A percentile compares a stretch with the other conserved stretches of the same genome.
Conservation (phyloP, 2,888 invertebrate species). For the Elegia similella region DNA sequence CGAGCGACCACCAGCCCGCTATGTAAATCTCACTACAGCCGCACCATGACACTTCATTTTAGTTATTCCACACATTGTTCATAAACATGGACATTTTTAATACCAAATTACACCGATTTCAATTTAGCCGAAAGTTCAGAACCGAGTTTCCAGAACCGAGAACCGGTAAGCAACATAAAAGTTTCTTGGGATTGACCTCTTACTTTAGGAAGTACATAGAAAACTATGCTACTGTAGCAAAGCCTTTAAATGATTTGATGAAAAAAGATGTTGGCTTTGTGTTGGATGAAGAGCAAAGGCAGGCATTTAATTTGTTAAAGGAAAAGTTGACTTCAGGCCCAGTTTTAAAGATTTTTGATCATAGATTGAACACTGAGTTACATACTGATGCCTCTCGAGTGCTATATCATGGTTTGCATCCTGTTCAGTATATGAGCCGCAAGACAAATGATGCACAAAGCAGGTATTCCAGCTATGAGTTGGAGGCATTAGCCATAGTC, state of each 20-base stretch:
- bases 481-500: slow-evolving; percentile 20
- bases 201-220: no score
- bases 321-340: not conserved
- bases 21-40: no score
- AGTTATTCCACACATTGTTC: no score
- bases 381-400: not conserved
- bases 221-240: no score
- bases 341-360: not conserved
- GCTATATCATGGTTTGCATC: not conserved
- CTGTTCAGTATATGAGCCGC: slow-evolving; percentile 13
- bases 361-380: not conserved
- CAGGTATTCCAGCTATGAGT: slow-evolving; percentile 21
- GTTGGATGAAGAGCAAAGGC: no score
- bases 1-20: no score
- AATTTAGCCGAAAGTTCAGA: no score
- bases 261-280: not conserved
- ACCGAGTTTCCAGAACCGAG: no score
- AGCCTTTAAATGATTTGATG: slow-evolving; percentile 22
- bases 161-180: slow-evolving; percentile 28
- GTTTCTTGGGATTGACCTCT: slow-evolving; percentile 32
- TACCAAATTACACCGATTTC: no score
- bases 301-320: not conserved
- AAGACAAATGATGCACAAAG: slow-evolving; percentile 21
- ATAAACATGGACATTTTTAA: no score
- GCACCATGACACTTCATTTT: no score